Evolutionary conservation across 2,113 vertebrate genomes (phyloP), one percentile per base, ranked within the genome.

Genomic region (Meriones unguiculatus): DNA sequence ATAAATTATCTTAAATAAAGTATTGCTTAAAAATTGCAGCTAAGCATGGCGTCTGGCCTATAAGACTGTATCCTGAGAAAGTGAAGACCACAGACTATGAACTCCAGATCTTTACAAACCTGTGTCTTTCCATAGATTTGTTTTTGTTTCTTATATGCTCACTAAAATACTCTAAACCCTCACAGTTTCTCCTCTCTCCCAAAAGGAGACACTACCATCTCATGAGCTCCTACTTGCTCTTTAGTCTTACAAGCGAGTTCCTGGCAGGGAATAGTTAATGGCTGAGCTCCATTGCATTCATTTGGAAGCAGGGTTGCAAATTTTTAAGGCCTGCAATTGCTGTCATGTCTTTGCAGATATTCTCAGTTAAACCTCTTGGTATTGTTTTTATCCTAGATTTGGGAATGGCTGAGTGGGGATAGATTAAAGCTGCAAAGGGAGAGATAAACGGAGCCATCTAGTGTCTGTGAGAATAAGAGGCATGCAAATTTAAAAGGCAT

Each of bases 371-470:
- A 14, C 54, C 54, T 57, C 11, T 14, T 75, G 92, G 80, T 82
- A 81, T 82, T 93, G 81, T 32, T 95, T 57, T 85, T 59, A 86
- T 72, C 92, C 90, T 76, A n/a, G 69, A 62, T 96, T 96, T 97
- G 95, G 93, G 94, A 92, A 93, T 89, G 73, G 50, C 59, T 96
- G 87, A 96, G 91, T 52, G 25, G 80, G 76, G 12, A 78, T 57
- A 13, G 97, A 92, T 95, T 90, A 96, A 95, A 87, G 67, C 90
- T 86, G 80, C 87, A 82, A 90, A 88, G 28, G 41, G 15, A 87
- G 35, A 97, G 96, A 96, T 96, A 97, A 96, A 96, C 46, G n/a
- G 76, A 81, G n/a, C 95, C 92, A 88, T 87, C 65, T 94, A 96
- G 89, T 57, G 91, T 94, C 93, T 76, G 28, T 35, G 73, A 93